Evolutionary conservation across 2,797 vertebrate species (phyloP).

Genomic region (Ptychadena robeensis): DNA sequence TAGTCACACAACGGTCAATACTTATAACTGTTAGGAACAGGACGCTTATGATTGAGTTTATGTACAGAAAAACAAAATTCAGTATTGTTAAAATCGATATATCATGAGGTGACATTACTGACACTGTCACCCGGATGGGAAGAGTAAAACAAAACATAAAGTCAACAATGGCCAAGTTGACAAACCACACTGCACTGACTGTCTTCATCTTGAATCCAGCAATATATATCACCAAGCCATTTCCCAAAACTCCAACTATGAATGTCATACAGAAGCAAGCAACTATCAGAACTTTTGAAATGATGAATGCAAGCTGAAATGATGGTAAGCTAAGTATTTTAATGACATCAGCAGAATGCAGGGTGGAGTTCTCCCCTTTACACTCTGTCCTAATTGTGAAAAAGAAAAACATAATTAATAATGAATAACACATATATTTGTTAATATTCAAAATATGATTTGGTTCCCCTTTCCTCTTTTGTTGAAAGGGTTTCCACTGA

Average conservation of each 20-base stretch:
- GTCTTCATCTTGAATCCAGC: slow-evolving; percentile 43
- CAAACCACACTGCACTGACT: slow-evolving; percentile 18
- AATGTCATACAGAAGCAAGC: not conserved
- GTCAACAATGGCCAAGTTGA: slow-evolving; percentile 27
- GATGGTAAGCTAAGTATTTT: too few species aligned
- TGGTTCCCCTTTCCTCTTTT: too few species aligned
- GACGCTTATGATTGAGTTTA: slow-evolving; percentile 41
- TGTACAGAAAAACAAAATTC: not conserved
- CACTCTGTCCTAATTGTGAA: too few species aligned
- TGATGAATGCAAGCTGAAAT: too few species aligned
- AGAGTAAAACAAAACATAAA: slow-evolving; percentile 27
- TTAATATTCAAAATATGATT: too few species aligned
- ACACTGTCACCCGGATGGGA: not conserved
- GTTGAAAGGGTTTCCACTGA: too few species aligned
- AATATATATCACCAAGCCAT: slow-evolving; percentile 30
- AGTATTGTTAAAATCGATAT: not conserved
- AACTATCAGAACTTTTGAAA: not conserved
- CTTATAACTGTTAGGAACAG: slow-evolving; percentile 63
- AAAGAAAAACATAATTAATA: too few species aligned
- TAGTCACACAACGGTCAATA: slow-evolving; percentile 58
- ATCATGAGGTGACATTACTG: not conserved
- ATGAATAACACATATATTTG: too few species aligned
- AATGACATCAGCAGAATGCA: too few species aligned
- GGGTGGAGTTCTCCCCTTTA: too few species aligned
- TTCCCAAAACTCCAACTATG: slow-evolving; percentile 12